phyloP scores from a whole-genome alignment of 1,140 invertebrate genomes.

The Leptonema lineaticorne region DNA sequence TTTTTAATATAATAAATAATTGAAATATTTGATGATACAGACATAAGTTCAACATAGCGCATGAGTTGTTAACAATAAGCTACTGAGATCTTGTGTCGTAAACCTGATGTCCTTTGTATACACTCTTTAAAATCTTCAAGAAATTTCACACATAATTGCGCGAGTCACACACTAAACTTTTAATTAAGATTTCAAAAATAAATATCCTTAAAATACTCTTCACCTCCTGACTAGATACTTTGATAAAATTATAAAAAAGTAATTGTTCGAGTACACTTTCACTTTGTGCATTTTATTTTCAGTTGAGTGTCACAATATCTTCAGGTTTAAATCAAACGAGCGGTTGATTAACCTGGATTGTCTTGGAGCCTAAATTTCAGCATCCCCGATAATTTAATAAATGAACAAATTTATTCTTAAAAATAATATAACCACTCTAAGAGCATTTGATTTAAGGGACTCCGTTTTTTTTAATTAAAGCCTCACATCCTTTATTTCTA shows the following conservation, averaged over 20 bases:
- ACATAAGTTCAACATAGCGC: slow-evolving; percentile 22
- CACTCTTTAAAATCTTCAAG: neutral
- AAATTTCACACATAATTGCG: neutral
- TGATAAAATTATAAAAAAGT: slow-evolving; percentile 31
- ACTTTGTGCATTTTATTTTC: slow-evolving; percentile 23
- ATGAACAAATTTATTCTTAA: too few relatives aligned
- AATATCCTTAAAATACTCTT: slow-evolving; percentile 29
- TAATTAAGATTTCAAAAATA: slow-evolving; percentile 25
- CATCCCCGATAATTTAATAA: neutral
- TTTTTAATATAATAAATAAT: slow-evolving; percentile 37
- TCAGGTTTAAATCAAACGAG: slow-evolving; percentile 29
- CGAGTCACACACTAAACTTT: neutral
- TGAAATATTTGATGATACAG: slow-evolving; percentile 28
- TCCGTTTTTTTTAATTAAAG: too few relatives aligned
- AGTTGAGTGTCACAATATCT: slow-evolving; percentile 15
- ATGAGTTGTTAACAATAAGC: slow-evolving; percentile 24
- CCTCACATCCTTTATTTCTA: slow-evolving; percentile 2
- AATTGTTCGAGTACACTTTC: slow-evolving; percentile 26
- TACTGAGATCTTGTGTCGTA: slow-evolving; percentile 28
- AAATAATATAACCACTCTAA: slow-evolving; percentile 26
- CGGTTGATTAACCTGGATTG: slow-evolving; percentile 25
- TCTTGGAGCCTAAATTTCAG: neutral
- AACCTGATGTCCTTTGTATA: neutral
- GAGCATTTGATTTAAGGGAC: neutral
- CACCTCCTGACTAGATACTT: slow-evolving; percentile 30